Evolutionary conservation across 1,140 invertebrate genomes (phyloP).

Genomic region (Gonatopus flavifemur): DNA sequence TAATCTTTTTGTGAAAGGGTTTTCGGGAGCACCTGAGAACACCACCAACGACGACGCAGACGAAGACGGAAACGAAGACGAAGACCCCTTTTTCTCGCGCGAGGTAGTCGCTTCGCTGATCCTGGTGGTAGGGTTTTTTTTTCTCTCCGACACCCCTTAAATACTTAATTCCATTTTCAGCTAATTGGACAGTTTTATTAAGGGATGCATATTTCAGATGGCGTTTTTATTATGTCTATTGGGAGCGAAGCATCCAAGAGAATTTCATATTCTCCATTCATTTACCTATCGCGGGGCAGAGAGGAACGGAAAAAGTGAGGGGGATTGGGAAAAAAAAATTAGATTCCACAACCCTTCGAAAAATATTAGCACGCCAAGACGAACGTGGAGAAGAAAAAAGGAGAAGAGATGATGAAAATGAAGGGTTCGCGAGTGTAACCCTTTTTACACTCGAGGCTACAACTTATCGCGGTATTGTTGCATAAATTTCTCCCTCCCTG

Average conservation of each 20-base stretch:
- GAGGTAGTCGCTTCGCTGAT: too few relatives aligned
- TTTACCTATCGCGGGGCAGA: too few relatives aligned
- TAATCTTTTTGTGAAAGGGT: slow-evolving; percentile 45
- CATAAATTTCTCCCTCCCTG: too few relatives aligned
- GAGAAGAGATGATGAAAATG: too few relatives aligned
- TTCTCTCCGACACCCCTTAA: slow-evolving; percentile 41
- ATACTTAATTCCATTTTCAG: slow-evolving; percentile 57
- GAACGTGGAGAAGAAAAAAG: slow-evolving; percentile 6
- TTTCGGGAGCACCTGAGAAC: slow-evolving; percentile 32
- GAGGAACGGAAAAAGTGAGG: slow-evolving; percentile 4
- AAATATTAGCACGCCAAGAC: slow-evolving; percentile 48
- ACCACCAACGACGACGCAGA: too few relatives aligned
- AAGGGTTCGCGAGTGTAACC: too few relatives aligned
- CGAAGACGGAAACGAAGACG: too few relatives aligned
- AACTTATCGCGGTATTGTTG: too few relatives aligned
- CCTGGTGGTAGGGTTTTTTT: slow-evolving; percentile 17
- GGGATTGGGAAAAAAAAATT: slow-evolving; percentile 47
- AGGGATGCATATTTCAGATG: slow-evolving; percentile 60
- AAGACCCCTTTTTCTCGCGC: neutral
- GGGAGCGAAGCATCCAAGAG: slow-evolving; percentile 26
- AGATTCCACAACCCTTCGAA: slow-evolving; percentile 51
- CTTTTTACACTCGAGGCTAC: too few relatives aligned
- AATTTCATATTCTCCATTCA: too few relatives aligned
- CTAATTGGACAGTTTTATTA: slow-evolving; percentile 60
- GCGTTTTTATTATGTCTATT: slow-evolving; percentile 57